Evolutionary conservation across 2,113 vertebrate genomes (phyloP).

Genomic region (Saccopteryx bilineata): DNA sequence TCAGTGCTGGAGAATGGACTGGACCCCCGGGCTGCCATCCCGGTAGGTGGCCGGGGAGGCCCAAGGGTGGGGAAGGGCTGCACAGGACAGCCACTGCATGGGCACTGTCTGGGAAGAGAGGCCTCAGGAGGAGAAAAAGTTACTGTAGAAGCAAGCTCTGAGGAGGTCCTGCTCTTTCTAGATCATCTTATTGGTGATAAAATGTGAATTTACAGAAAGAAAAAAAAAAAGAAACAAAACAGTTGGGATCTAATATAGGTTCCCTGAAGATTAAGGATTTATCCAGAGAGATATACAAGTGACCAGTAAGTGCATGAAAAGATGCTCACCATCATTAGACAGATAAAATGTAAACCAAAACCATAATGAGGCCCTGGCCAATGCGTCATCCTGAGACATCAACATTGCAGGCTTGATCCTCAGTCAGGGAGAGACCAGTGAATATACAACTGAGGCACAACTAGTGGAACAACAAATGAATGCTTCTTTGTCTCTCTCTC

Average conservation of each 20-base stretch:
- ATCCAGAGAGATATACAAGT: background rate
- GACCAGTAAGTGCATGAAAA: background rate
- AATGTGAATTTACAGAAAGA: background rate
- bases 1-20: conserved; percentile 87
- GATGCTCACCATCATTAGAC: background rate
- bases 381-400: no score
- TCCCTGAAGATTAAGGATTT: conserved; percentile 7
- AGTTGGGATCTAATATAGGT: background rate
- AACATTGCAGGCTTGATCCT: no score
- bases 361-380: background rate
- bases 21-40: conserved; percentile 90
- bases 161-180: background rate
- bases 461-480: no score
- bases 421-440: no score
- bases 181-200: background rate
- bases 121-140: background rate
- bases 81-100: background rate
- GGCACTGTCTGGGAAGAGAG: background rate
- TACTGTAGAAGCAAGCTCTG: background rate
- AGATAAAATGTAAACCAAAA: background rate
- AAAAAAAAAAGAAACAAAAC: background rate
- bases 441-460: no score
- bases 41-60: conserved; percentile 86
- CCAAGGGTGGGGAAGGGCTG: background rate
- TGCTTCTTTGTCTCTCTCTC: no score